Conservation (phyloP, 35 echinoderm and acorn worm genomes). For the Heliocidaris tuberculata region DNA sequence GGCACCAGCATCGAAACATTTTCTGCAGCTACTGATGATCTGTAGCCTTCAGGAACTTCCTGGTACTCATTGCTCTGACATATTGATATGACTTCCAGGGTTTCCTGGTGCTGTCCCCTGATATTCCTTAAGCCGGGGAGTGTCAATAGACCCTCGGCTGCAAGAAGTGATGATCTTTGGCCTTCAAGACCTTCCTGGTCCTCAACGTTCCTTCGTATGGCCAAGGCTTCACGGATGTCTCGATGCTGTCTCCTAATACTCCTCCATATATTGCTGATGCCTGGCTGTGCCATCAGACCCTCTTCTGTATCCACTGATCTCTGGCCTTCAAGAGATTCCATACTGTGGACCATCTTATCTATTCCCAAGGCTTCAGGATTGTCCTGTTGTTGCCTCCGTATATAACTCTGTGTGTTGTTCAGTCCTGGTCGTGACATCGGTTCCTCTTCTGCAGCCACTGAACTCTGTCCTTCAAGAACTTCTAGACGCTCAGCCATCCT, state of each 20-base stretch:
- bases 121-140: background rate
- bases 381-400: conserved; percentile 26
- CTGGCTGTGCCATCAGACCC: background rate
- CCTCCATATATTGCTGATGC: background rate
- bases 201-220: background rate
- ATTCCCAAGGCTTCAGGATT: too few relatives aligned
- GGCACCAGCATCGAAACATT: too few relatives aligned
- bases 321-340: too few relatives aligned
- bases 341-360: too few relatives aligned
- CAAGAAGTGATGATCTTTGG: background rate
- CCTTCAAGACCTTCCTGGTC: background rate
- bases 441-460: too few relatives aligned
- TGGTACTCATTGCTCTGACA: background rate
- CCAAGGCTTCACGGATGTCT: background rate
- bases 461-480: too few relatives aligned
- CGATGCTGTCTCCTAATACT: background rate
- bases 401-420: background rate
- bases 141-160: background rate
- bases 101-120: background rate
- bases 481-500: too few relatives aligned
- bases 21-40: too few relatives aligned
- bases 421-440: background rate
- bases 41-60: background rate
- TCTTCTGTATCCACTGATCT: too few relatives aligned
- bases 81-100: background rate